A percentile compares a stretch with the other conserved stretches of the same genome.
phyloP scores from a whole-genome alignment of 2,113 vertebrate genomes.

The Tragulus kanchil region DNA sequence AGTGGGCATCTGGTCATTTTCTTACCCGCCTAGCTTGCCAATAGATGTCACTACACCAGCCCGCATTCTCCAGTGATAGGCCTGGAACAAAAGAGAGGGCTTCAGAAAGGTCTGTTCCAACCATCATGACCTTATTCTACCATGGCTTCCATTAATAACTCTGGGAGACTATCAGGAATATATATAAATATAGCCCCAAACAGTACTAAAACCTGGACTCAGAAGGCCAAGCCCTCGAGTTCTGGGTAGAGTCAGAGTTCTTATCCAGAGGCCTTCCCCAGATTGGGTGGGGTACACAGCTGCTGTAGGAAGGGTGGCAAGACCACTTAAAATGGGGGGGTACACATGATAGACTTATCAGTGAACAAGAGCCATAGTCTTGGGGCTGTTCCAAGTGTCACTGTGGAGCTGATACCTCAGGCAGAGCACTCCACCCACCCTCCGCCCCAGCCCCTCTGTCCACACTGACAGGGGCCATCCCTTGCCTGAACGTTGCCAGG shows the following conservation, averaged over 20 bases:
- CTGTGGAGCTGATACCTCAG: constrained; percentile 69
- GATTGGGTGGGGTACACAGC: constrained; percentile 61
- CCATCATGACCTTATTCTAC: background rate
- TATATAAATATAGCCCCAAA: background rate
- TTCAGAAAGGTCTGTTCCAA: background rate
- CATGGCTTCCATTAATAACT: background rate
- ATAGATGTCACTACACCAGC: constrained; percentile 84
- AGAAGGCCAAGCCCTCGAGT: constrained; percentile 1
- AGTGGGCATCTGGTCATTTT: constrained; percentile 49
- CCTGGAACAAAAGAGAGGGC: constrained; percentile 17
- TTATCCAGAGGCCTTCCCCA: constrained; percentile 58
- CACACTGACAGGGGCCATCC: background rate
- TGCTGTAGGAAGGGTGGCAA: constrained; percentile 6
- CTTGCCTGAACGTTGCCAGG: background rate
- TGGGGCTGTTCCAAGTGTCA: constrained; percentile 73
- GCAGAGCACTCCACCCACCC: constrained; percentile 73
- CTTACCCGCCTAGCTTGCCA: constrained; percentile 69
- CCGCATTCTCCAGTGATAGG: constrained; percentile 19
- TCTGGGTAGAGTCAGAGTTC: constrained; percentile 15
- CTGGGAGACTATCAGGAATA: background rate
- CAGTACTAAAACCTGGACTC: background rate
- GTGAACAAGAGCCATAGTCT: constrained; percentile 63
- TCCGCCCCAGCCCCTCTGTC: constrained; percentile 48
- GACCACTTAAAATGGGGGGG: background rate
- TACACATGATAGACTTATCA: constrained; percentile 75